Conservation (phyloP, 2,113 vertebrate species). For the Lonchura striata region DNA sequence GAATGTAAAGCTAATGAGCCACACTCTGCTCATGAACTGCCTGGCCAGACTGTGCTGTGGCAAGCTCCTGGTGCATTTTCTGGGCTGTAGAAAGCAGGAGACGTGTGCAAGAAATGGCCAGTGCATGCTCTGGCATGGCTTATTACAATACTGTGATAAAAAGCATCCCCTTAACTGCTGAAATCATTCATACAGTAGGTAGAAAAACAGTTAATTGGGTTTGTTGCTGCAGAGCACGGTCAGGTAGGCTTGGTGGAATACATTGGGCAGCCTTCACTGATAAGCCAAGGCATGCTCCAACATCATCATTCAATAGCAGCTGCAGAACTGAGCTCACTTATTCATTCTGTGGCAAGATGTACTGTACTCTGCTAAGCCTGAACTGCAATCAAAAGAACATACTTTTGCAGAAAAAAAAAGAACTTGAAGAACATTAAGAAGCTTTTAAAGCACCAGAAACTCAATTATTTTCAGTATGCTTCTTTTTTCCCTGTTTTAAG, state of each 20-base stretch:
- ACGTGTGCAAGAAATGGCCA: neutral
- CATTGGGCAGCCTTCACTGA: constrained; percentile 31
- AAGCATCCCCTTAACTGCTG: neutral
- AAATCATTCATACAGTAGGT: neutral
- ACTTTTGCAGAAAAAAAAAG: neutral
- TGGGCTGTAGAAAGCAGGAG: neutral
- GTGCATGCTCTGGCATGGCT: neutral
- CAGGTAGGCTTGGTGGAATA: constrained; percentile 46
- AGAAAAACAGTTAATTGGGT: neutral
- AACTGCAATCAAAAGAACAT: constrained; percentile 52
- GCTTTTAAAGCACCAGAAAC: constrained; percentile 51
- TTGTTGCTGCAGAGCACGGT: neutral
- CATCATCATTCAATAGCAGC: constrained; percentile 42
- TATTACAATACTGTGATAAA: neutral
- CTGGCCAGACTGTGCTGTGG: neutral
- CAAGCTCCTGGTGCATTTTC: neutral
- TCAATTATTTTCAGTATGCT: constrained; percentile 42
- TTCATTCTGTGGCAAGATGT: constrained; percentile 45
- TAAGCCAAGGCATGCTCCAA: constrained; percentile 45
- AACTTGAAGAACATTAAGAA: constrained; percentile 38
- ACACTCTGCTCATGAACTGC: neutral
- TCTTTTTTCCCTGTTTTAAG: neutral
- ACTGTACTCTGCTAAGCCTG: constrained; percentile 32
- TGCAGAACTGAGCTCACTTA: constrained; percentile 48
- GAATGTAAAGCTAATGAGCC: constrained; percentile 42